A percentile compares a stretch with the other conserved stretches of the same genome.
Conservation (phyloP, 2,888 invertebrate species). For the Andrena bicolor region DNA sequence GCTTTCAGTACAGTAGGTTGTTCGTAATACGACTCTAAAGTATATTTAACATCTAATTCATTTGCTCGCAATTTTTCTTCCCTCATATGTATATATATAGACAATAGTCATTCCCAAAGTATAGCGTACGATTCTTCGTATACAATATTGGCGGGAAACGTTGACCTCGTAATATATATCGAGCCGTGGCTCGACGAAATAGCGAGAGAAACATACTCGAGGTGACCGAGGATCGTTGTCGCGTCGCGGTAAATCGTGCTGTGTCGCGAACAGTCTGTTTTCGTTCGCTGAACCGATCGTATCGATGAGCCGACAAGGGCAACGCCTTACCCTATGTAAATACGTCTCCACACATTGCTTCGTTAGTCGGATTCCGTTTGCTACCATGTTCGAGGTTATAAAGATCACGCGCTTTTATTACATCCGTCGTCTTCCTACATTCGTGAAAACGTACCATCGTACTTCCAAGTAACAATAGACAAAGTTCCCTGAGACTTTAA, state of each 20-base stretch:
- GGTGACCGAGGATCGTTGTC: neutral
- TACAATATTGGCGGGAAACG: too few relatives aligned
- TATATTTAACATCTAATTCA: too few relatives aligned
- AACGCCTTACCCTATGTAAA: neutral
- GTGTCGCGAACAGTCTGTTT: neutral
- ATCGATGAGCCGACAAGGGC: neutral
- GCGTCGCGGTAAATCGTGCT: neutral
- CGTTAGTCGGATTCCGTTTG: neutral
- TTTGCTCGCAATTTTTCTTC: neutral
- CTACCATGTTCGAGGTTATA: conserved; percentile 6
- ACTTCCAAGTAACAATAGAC: neutral
- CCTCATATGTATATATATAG: too few relatives aligned
- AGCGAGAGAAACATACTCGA: neutral
- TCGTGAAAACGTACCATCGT: neutral
- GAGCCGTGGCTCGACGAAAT: too few relatives aligned
- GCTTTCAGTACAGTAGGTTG: too few relatives aligned
- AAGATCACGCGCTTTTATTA: neutral
- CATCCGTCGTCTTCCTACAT: neutral
- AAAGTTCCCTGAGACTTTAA: neutral
- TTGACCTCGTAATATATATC: too few relatives aligned
- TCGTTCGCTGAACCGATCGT: neutral
- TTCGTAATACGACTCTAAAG: too few relatives aligned
- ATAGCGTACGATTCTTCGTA: too few relatives aligned
- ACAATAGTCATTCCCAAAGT: too few relatives aligned
- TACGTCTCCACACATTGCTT: neutral